These are phyloP conservation scores for Belonocnema kinseyi DNA, from an alignment of 1,140 invertebrate species.

Conservation along the genomic window DNA sequence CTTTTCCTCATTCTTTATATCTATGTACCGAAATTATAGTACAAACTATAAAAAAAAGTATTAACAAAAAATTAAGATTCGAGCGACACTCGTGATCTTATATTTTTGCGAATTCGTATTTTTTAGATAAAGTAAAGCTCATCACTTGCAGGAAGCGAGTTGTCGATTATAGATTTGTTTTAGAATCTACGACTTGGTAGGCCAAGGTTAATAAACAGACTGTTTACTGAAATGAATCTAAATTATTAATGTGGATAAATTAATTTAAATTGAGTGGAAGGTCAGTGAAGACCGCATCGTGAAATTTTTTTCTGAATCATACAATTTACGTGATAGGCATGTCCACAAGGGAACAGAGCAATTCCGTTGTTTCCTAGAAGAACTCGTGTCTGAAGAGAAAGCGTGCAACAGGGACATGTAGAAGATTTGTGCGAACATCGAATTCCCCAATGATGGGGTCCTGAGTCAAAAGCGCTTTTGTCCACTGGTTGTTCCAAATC, in stretches of 20 bases:
- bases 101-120: conserved; percentile 30
- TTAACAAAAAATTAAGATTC: neutral
- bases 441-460: conserved; percentile 73
- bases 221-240: neutral
- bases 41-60: conserved; percentile 10
- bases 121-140: neutral
- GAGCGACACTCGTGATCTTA: conserved; percentile 34
- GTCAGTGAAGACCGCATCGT: conserved; percentile 66
- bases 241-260: neutral
- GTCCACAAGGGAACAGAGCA: conserved; percentile 71
- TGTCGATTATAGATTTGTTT: conserved; percentile 33
- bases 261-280: neutral
- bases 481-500: conserved; percentile 62
- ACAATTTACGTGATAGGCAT: conserved; percentile 73
- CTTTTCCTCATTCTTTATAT: neutral
- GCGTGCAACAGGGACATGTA: conserved; percentile 69
- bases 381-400: conserved; percentile 69
- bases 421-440: conserved; percentile 59
- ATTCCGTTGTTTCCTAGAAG: conserved; percentile 70
- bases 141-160: conserved; percentile 26
- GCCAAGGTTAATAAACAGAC: conserved; percentile 6
- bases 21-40: conserved; percentile 8
- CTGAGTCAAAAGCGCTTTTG: conserved; percentile 61
- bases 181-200: conserved; percentile 13
- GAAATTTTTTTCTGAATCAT: conserved; percentile 72